A percentile compares a stretch with the other conserved stretches of the same genome.
These are phyloP conservation scores for Channa maculata DNA, from an alignment of 2,113 vertebrate genomes.

Conservation along the genomic window DNA sequence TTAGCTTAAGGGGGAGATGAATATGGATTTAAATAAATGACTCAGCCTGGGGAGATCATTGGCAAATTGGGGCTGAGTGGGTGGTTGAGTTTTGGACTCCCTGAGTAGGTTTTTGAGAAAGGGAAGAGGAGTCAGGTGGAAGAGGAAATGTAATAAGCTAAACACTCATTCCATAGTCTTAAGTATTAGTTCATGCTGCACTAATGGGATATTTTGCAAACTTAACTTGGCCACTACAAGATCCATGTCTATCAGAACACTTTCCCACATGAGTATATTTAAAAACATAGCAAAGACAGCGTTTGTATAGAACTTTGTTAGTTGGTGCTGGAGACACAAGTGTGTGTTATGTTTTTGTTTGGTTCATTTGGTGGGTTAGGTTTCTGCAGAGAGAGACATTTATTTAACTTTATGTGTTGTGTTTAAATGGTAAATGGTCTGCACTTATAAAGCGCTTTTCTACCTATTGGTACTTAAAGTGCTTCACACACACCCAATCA, in stretches of 20 bases:
- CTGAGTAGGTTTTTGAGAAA: conserved; percentile 37
- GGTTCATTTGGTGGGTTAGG: neutral
- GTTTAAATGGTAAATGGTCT: too few relatives aligned
- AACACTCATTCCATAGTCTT: conserved; percentile 13
- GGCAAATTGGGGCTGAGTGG: conserved; percentile 61
- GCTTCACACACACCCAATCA: too few relatives aligned
- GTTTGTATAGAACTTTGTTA: neutral
- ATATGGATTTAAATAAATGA: conserved; percentile 77
- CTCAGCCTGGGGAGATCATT: conserved; percentile 52
- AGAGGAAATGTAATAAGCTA: conserved; percentile 32
- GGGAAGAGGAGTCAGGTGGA: conserved; percentile 12
- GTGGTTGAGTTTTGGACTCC: conserved; percentile 57
- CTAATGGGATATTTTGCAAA: neutral
- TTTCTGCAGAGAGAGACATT: neutral
- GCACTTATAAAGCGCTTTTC: too few relatives aligned
- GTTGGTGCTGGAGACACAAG: neutral
- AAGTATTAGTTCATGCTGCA: conserved; percentile 13
- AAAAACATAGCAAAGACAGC: too few relatives aligned
- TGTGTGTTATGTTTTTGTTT: neutral
- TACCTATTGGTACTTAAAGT: too few relatives aligned
- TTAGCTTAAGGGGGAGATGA: conserved; percentile 65
- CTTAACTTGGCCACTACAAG: neutral
- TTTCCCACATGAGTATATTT: neutral
- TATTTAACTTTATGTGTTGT: too few relatives aligned
- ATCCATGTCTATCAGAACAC: neutral